These are phyloP conservation scores for Scaptodrosophila lebanonensis DNA, from an alignment of 1,140 invertebrate genomes.

Conservation along the genomic window DNA sequence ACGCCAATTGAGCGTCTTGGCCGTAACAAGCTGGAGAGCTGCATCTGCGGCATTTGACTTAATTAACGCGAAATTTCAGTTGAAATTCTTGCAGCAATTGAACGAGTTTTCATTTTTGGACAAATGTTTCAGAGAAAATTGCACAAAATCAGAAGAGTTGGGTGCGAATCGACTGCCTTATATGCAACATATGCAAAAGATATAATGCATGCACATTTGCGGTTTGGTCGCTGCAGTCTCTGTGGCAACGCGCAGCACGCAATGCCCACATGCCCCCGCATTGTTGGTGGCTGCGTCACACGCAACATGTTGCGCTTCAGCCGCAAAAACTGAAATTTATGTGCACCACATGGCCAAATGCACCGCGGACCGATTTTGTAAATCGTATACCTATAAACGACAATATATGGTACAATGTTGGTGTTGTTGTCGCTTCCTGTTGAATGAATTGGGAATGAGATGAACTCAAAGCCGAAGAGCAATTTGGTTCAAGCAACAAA, in stretches of 20 bases:
- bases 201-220: not conserved
- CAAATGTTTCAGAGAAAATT: too few species aligned
- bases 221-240: too few species aligned
- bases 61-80: conserved; percentile 59
- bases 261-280: conserved; percentile 26
- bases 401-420: too few species aligned
- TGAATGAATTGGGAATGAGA: too few species aligned
- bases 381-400: conserved; percentile 20
- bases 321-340: conserved; percentile 40
- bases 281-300: conserved; percentile 36
- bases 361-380: conserved; percentile 50
- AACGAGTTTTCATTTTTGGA: conserved; percentile 10
- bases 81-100: conserved; percentile 48
- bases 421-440: conserved; percentile 48
- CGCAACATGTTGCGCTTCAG: conserved; percentile 43
- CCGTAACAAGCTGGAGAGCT: too few species aligned
- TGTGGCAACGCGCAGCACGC: conserved; percentile 13
- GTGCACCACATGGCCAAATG: conserved; percentile 41
- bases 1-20: conserved; percentile 72
- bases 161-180: conserved; percentile 25
- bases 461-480: conserved; percentile 61
- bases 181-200: conserved; percentile 19
- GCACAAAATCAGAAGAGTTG: too few species aligned
- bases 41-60: conserved; percentile 70
- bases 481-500: too few species aligned